Evolutionary conservation across 2,888 invertebrate genomes (phyloP).

Genomic region (Notocelia uddmanniana): DNA sequence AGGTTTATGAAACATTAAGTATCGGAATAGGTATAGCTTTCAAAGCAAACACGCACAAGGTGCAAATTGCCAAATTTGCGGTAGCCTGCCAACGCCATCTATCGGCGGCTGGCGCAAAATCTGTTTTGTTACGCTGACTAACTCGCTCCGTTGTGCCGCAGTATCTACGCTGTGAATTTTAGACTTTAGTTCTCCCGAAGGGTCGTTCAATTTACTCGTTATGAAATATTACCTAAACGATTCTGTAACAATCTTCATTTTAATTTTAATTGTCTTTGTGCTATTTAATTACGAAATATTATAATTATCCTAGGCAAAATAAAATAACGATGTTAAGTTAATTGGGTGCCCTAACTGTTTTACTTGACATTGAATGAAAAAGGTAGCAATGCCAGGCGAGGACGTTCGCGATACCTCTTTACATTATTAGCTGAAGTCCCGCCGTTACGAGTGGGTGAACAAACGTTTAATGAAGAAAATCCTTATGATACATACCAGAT

Average conservation of each 20-base stretch:
- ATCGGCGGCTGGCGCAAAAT: slow-evolving; percentile 24
- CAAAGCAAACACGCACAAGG: slow-evolving; percentile 20
- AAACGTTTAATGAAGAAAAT: slow-evolving; percentile 38
- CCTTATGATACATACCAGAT: slow-evolving; percentile 24
- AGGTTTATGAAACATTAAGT: background rate
- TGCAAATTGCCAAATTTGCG: slow-evolving; percentile 10
- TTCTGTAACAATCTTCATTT: slow-evolving; percentile 20
- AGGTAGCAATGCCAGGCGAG: background rate
- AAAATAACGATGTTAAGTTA: background rate
- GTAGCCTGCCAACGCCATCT: slow-evolving; percentile 38
- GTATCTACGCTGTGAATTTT: slow-evolving; percentile 28
- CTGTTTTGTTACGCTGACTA: slow-evolving; percentile 7
- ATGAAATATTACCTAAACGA: slow-evolving; percentile 37
- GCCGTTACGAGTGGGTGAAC: slow-evolving; percentile 21
- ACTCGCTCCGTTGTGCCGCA: slow-evolving; percentile 16
- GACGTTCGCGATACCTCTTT: slow-evolving; percentile 15
- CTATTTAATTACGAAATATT: background rate
- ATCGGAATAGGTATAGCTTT: background rate
- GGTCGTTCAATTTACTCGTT: slow-evolving; percentile 33
- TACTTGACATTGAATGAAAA: slow-evolving; percentile 2
- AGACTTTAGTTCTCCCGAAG: slow-evolving; percentile 33
- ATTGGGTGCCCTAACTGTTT: background rate
- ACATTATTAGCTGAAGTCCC: slow-evolving; percentile 16
- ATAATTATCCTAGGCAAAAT: background rate
- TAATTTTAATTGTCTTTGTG: slow-evolving; percentile 8